Conservation (phyloP, 2,888 invertebrate genomes). For the Eristalis arbustorum region DNA sequence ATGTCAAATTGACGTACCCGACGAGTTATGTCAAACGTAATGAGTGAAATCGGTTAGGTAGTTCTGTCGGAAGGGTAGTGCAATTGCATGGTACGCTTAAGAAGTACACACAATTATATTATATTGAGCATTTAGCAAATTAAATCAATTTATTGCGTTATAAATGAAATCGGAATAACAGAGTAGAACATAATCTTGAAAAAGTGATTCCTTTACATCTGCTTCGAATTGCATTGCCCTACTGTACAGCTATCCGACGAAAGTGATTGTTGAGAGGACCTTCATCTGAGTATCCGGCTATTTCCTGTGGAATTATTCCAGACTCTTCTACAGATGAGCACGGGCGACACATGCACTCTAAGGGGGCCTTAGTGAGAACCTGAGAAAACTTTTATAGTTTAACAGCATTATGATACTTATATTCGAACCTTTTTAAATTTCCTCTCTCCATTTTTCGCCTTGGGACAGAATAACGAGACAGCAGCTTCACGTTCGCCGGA, state of each 20-base stretch:
- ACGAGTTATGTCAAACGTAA: neutral
- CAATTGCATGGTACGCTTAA: neutral
- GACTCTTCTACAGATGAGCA: slow-evolving; percentile 94
- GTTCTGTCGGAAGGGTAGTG: neutral
- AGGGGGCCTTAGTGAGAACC: slow-evolving; percentile 95
- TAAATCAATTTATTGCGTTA: slow-evolving; percentile 19
- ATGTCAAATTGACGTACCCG: slow-evolving; percentile 3
- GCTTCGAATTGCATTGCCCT: slow-evolving; percentile 48
- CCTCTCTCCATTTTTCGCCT: slow-evolving; percentile 91
- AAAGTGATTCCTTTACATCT: neutral
- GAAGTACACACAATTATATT: neutral
- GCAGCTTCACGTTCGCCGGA: slow-evolving; percentile 95
- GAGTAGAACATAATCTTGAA: slow-evolving; percentile 13
- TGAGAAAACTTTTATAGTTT: slow-evolving; percentile 75
- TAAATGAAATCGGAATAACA: neutral
- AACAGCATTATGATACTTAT: neutral
- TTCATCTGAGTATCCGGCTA: slow-evolving; percentile 91
- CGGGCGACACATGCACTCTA: slow-evolving; percentile 96
- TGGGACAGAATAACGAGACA: slow-evolving; percentile 93
- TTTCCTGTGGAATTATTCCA: slow-evolving; percentile 93
- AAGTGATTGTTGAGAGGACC: slow-evolving; percentile 90
- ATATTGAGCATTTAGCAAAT: neutral
- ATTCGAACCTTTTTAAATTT: slow-evolving; percentile 89
- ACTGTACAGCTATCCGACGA: slow-evolving; percentile 84
- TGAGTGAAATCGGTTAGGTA: neutral